Conservation (phyloP, 1,140 invertebrate genomes). For the Micrasema longulum region DNA sequence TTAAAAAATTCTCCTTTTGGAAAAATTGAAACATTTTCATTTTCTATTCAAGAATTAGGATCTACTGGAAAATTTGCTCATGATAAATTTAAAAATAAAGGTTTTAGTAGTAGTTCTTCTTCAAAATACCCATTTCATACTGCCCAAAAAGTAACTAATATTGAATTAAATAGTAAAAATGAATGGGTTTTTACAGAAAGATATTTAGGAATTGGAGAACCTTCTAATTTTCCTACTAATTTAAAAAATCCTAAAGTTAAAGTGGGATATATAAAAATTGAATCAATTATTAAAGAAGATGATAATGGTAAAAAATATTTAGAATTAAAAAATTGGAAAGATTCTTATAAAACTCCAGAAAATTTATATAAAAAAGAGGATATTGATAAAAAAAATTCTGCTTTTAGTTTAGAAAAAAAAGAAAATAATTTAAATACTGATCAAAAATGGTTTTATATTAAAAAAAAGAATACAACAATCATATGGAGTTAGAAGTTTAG, state of each 20-base stretch:
- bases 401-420: not conserved
- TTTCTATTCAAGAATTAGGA: conserved; percentile 2
- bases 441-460: conserved; percentile 7
- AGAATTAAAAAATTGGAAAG: conserved; percentile 4
- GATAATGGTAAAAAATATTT: not conserved
- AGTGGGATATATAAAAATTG: conserved; percentile 9
- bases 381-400: not conserved
- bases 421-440: not conserved
- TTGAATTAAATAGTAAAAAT: conserved; percentile 6
- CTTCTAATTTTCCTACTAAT: not conserved
- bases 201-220: not conserved
- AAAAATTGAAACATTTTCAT: conserved; percentile 8
- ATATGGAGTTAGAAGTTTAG: not conserved
- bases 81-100: conserved; percentile 3
- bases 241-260: not conserved
- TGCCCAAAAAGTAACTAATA: not conserved
- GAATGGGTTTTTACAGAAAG: conserved; percentile 7
- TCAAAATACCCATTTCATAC: conserved; percentile 3
- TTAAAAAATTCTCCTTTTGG: conserved; percentile 4
- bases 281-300: conserved; percentile 6
- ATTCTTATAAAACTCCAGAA: not conserved
- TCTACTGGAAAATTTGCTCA: not conserved
- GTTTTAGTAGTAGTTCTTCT: conserved; percentile 1
- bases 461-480: not conserved
- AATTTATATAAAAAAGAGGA: conserved; percentile 4